Evolutionary conservation across 2,113 vertebrate species (phyloP), one percentile per base, ranked within the genome.

Genomic region (Lichenostomus cassidix): DNA sequence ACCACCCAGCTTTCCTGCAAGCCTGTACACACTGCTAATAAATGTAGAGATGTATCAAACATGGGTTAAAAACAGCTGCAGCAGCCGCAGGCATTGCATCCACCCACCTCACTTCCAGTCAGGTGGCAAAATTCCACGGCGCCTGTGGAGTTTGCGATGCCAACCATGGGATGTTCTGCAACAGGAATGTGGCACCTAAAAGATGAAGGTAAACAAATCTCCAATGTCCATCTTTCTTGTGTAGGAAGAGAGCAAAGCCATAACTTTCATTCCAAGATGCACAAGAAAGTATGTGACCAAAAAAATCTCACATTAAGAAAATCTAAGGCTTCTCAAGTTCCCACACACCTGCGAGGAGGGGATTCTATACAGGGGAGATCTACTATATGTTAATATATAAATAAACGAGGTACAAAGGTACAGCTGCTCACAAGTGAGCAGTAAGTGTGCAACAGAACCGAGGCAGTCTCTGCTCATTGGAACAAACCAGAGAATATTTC

Each of bases 181-280:
- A 99, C 83, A 0, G 97, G 98, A 52, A 99, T 5, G 3, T 99
- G 99, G 94, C 99, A 99, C 99, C 99, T 99, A 47, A 31, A 73
- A 96, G 49, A 89, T 46, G 29, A 84, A 83, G 58, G 90, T 35
- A 68, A 86, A 37, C 33, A 73, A 33, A 9, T 17, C 41, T 25
- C 39, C 16, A 69, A 11, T 3, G 6, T 31, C 65, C 25, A 7
- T 5, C 20, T 35, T 44, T n/a, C 24, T 67, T 31, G 16, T 17
- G 25, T 22, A 84, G 52, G 28, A 50, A 9, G 21, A 80, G 12
- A 69, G 18, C 46, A 74, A 52, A 89, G 37, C 23, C 7, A 0
- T 39, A 29, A 58, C 12, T 69, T 80, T 49, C 25, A 58, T 58
- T 81, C 16, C 42, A 55, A 22, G 19, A 76, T 5, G 27, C 10